Evolutionary conservation across 2,113 vertebrate species (phyloP).

Genomic region (Odontesthes bonariensis): DNA sequence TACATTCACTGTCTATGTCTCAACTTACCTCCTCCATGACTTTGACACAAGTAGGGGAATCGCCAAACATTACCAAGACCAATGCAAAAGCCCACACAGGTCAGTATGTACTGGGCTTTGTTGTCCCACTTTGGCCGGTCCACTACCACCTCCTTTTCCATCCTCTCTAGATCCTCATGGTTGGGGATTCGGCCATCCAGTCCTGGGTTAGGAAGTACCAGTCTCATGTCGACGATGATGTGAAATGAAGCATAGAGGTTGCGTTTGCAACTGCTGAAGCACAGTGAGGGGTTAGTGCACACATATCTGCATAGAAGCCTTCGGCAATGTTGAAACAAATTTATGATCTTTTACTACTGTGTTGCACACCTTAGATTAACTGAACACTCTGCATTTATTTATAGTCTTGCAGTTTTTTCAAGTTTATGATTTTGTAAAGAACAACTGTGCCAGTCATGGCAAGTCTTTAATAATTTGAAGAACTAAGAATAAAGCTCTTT

Average conservation of each 20-base stretch:
- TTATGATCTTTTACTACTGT: conserved; percentile 56
- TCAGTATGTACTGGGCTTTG: conserved; percentile 93
- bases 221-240: conserved; percentile 76
- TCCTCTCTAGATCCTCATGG: conserved; percentile 81
- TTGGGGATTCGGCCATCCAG: conserved; percentile 87
- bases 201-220: conserved; percentile 87
- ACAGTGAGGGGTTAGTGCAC: background rate
- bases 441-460: too few species aligned
- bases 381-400: background rate
- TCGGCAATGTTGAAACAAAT: conserved; percentile 5
- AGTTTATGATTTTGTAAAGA: too few species aligned
- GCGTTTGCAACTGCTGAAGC: background rate
- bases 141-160: conserved; percentile 82
- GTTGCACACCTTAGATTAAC: conserved; percentile 30
- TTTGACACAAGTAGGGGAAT: conserved; percentile 96
- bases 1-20: background rate
- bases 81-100: conserved; percentile 93
- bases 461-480: too few species aligned
- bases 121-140: conserved; percentile 94
- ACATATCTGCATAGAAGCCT: background rate
- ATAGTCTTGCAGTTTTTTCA: too few species aligned
- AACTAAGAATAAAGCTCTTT: too few species aligned
- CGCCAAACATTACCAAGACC: conserved; percentile 95
- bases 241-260: background rate
- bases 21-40: conserved; percentile 92